Percentiles rank a stretch among this genome's conserved stretches.
These are phyloP conservation scores for Peromyscus nudipes DNA, from an alignment of 2,797 vertebrate species.

Conservation along the genomic window DNA sequence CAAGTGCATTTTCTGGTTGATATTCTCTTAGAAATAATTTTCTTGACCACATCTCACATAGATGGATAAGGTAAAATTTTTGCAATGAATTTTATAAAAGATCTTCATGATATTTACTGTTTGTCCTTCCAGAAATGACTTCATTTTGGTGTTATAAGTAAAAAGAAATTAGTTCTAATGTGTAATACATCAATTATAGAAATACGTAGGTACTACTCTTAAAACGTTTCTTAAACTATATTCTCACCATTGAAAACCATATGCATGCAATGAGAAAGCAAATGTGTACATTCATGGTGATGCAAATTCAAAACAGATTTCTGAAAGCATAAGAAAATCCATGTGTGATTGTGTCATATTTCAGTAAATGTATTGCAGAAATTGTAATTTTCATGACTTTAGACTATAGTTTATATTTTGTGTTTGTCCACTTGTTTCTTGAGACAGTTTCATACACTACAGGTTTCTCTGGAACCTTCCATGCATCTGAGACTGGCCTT, in stretches of 20 bases:
- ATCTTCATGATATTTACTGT: not conserved
- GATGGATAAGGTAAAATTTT: not conserved
- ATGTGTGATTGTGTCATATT: not conserved
- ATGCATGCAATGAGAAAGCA: not conserved
- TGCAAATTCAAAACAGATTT: not conserved
- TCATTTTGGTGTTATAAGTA: not conserved
- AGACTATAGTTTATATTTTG: not conserved
- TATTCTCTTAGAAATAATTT: not conserved
- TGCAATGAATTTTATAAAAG: not conserved
- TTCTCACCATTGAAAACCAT: not conserved
- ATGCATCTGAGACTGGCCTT: not conserved
- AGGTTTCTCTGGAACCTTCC: not conserved
- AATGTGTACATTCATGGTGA: not conserved
- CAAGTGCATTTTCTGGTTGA: not conserved
- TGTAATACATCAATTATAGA: slow-evolving; percentile 1
- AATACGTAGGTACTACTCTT: not conserved
- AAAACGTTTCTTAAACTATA: slow-evolving; percentile 1
- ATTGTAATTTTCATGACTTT: not conserved
- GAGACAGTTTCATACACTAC: not conserved
- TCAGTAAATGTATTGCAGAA: not conserved
- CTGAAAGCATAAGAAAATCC: not conserved
- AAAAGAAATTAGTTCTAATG: not conserved
- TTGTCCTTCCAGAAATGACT: slow-evolving; percentile 25
- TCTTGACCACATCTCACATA: not conserved
- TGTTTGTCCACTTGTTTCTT: not conserved